Evolutionary conservation across 2,888 invertebrate genomes (phyloP).

Genomic region (Lasius fuliginosus): DNA sequence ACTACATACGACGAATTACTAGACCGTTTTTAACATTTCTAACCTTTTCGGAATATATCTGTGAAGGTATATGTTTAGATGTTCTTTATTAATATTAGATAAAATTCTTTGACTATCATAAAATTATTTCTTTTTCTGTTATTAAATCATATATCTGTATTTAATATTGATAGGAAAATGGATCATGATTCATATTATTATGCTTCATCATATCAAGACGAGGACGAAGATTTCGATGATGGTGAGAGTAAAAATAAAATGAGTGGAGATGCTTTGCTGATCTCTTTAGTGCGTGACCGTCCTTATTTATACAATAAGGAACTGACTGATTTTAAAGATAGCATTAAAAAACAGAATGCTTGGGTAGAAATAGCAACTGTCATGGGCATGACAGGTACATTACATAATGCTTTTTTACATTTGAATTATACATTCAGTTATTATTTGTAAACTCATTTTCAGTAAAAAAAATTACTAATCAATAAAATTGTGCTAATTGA

Average conservation of each 20-base stretch:
- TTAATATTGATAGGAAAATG: background rate
- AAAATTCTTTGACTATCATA: too few relatives aligned
- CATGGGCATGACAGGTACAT: background rate
- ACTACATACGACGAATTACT: too few relatives aligned
- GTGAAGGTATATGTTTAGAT: too few relatives aligned
- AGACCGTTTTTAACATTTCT: too few relatives aligned
- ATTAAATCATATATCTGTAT: background rate
- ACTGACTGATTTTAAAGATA: slow-evolving; percentile 7
- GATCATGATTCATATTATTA: slow-evolving; percentile 2
- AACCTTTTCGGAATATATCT: too few relatives aligned
- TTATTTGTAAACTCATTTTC: background rate
- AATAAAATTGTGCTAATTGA: background rate
- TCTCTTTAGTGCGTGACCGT: background rate
- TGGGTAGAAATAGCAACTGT: background rate
- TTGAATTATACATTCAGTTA: background rate
- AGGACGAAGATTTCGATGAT: background rate
- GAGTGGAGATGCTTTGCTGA: background rate
- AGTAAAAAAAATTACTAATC: background rate
- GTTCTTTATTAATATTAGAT: too few relatives aligned
- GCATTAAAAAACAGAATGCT: background rate
- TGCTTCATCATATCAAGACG: background rate
- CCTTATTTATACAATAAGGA: background rate
- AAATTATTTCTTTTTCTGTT: too few relatives aligned
- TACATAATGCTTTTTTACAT: background rate
- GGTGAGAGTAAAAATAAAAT: background rate